Evolutionary conservation across 2,888 invertebrate genomes (phyloP).

Genomic region (Lingula anatina): DNA sequence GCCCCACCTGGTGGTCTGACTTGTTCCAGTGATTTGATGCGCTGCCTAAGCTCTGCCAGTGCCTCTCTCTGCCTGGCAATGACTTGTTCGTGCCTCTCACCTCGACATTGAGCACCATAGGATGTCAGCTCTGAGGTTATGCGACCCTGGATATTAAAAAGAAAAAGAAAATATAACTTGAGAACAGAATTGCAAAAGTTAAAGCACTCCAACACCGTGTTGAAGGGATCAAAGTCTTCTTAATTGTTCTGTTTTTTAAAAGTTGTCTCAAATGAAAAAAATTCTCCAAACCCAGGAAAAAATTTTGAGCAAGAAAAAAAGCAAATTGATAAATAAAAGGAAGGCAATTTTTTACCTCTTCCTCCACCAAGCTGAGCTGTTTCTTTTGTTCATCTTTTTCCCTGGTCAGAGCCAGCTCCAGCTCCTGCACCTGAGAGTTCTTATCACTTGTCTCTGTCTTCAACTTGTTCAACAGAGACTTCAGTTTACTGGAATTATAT

Average conservation of each 20-base stretch:
- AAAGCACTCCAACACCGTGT: not conserved
- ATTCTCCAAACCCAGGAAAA: no score
- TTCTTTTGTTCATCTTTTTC: constrained; percentile 40
- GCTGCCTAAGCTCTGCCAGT: constrained; percentile 42
- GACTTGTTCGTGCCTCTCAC: constrained; percentile 49
- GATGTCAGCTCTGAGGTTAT: constrained; percentile 48
- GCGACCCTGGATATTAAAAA: constrained; percentile 26
- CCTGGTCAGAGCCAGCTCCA: constrained; percentile 29
- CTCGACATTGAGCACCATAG: constrained; percentile 49
- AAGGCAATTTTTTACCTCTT: constrained; percentile 42
- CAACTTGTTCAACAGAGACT: constrained; percentile 27
- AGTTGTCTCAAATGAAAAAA: no score
- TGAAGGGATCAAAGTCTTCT: no score
- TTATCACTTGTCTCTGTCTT: constrained; percentile 30
- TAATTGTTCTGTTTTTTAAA: no score
- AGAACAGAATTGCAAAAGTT: not conserved
- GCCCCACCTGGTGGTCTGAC: constrained; percentile 34
- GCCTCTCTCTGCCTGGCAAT: constrained; percentile 49
- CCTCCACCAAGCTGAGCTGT: constrained; percentile 34
- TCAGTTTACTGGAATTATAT: constrained; percentile 37
- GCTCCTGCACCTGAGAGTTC: constrained; percentile 15
- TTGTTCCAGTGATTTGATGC: constrained; percentile 43
- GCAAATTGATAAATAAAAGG: no score
- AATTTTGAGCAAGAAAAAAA: no score
- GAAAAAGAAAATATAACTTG: constrained; percentile 2